These are phyloP conservation scores for Australoheros facetus DNA, from an alignment of 2,797 vertebrate genomes.

Conservation along the genomic window DNA sequence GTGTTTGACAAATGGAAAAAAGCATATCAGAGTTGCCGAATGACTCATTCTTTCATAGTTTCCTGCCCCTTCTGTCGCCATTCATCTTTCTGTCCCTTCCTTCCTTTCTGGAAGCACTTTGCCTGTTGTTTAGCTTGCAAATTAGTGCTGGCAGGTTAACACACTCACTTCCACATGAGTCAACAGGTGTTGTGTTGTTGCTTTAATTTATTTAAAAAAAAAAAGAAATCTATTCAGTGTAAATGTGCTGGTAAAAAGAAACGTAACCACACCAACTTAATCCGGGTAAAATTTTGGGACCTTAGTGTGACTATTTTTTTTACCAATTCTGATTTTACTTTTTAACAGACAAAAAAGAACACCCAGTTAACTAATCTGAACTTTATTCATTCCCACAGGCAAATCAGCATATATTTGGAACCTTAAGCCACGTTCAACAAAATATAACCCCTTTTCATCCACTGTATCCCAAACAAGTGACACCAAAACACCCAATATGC, in stretches of 20 bases:
- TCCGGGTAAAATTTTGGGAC: not conserved
- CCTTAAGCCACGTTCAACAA: not conserved
- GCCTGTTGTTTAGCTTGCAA: slow-evolving; percentile 37
- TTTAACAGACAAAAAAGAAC: not conserved
- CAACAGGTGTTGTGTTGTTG: not conserved
- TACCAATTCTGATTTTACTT: not conserved
- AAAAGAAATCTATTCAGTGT: not conserved
- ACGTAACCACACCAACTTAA: not conserved
- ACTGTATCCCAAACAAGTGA: not conserved
- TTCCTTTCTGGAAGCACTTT: slow-evolving; percentile 1
- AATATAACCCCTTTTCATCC: not conserved
- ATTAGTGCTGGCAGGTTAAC: slow-evolving; percentile 20
- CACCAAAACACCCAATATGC: not conserved
- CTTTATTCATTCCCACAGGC: not conserved
- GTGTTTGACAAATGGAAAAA: not conserved
- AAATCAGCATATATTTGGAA: not conserved
- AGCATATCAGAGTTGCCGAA: not conserved
- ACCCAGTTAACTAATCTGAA: not conserved
- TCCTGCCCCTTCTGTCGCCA: not conserved
- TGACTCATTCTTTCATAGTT: not conserved
- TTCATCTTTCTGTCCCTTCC: not conserved
- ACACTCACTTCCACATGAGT: not conserved
- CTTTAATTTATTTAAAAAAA: not conserved
- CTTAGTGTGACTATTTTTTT: not conserved
- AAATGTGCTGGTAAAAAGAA: not conserved